phyloP scores from a whole-genome alignment of 2,113 vertebrate species.

The Chrysochloris asiatica region DNA sequence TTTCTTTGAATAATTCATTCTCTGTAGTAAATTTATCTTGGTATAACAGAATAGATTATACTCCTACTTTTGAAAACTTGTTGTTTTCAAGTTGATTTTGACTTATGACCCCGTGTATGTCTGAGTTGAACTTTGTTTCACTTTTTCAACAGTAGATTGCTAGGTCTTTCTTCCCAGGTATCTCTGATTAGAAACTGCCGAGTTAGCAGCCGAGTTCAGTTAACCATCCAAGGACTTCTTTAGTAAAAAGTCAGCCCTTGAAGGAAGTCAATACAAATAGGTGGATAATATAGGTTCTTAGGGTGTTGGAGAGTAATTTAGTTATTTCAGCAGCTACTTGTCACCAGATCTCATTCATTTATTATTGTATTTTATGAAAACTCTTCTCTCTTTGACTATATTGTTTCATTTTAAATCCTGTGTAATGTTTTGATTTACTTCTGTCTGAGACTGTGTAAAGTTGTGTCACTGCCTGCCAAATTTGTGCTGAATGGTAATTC shows the following conservation, averaged over 20 bases:
- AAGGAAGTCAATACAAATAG: background rate
- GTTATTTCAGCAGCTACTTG: slow-evolving; percentile 35
- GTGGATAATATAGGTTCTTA: slow-evolving; percentile 10
- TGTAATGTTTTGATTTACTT: slow-evolving; percentile 44
- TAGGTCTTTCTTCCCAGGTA: background rate
- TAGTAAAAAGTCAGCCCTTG: background rate
- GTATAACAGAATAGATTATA: slow-evolving; percentile 16
- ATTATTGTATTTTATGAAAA: slow-evolving; percentile 11
- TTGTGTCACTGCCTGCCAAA: background rate
- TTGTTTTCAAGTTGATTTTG: background rate
- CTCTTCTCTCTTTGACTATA: slow-evolving; percentile 22
- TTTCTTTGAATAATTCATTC: slow-evolving; percentile 43
- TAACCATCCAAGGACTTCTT: background rate
- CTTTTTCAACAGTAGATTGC: background rate
- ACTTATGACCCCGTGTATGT: background rate
- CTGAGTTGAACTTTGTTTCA: background rate
- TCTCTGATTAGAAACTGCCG: background rate
- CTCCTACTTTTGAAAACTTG: background rate
- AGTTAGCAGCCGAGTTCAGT: background rate
- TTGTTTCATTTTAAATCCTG: slow-evolving; percentile 51
- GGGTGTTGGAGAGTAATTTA: slow-evolving; percentile 36
- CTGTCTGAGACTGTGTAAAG: background rate
- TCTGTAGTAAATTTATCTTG: slow-evolving; percentile 57
- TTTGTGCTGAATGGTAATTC: slow-evolving; percentile 36
- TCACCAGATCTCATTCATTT: background rate